Percentiles rank a stretch among this genome's conserved stretches.
phyloP scores from a whole-genome alignment of 1,140 invertebrate species.

The Thalassaphorura encarpata region DNA sequence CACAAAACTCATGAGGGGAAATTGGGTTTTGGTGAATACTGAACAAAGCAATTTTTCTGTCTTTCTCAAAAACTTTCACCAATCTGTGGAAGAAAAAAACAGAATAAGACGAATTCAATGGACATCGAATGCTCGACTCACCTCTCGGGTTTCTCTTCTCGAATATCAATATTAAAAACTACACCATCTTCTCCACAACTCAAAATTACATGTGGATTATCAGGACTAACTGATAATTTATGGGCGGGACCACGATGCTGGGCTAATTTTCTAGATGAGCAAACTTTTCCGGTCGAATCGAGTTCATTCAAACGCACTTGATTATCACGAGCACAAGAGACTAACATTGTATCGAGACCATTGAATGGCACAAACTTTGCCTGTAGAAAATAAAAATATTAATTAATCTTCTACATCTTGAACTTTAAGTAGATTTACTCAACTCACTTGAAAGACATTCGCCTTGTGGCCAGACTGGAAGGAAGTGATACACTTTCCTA shows the following conservation, averaged over 20 bases:
- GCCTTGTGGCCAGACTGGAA: slow-evolving; percentile 68
- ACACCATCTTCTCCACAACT: slow-evolving; percentile 81
- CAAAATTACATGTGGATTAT: slow-evolving; percentile 65
- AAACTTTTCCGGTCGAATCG: slow-evolving; percentile 43
- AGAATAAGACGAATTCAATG: not conserved
- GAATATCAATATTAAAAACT: slow-evolving; percentile 69
- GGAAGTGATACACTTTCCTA: slow-evolving; percentile 49
- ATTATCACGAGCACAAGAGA: slow-evolving; percentile 76
- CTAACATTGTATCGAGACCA: slow-evolving; percentile 63
- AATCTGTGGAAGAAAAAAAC: slow-evolving; percentile 43
- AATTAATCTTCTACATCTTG: not conserved
- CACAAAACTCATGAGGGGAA: slow-evolving; percentile 64
- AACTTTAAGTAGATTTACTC: not conserved
- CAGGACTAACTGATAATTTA: slow-evolving; percentile 61
- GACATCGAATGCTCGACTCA: slow-evolving; percentile 34
- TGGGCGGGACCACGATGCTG: slow-evolving; percentile 62
- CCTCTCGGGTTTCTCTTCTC: slow-evolving; percentile 55
- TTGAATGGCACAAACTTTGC: slow-evolving; percentile 56
- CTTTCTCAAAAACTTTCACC: slow-evolving; percentile 50
- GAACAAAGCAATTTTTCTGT: slow-evolving; percentile 60
- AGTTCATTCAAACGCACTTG: slow-evolving; percentile 58
- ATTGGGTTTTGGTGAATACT: slow-evolving; percentile 76
- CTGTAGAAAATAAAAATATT: slow-evolving; percentile 38
- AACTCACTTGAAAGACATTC: slow-evolving; percentile 80
- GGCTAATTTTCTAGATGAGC: slow-evolving; percentile 50